phyloP scores from a whole-genome alignment of 2,113 vertebrate species.

The Ceratotherium simum region DNA sequence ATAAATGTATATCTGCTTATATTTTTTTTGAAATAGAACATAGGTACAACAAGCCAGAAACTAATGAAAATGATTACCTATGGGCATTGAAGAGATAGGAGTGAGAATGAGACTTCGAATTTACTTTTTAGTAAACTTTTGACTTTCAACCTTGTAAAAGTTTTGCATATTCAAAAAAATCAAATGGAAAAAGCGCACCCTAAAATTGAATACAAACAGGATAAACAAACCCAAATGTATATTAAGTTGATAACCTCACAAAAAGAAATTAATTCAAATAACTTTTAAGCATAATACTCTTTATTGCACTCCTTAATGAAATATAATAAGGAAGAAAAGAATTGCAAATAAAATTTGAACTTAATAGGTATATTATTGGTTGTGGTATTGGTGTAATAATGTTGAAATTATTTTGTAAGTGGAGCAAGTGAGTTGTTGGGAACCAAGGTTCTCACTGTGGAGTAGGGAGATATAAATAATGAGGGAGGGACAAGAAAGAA shows the following conservation, averaged over 20 bases:
- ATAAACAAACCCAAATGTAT: background rate
- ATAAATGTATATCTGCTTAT: conserved; percentile 1
- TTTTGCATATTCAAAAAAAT: conserved; percentile 32
- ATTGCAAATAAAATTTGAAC: conserved; percentile 37
- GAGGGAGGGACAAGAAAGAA: background rate
- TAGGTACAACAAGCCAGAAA: conserved; percentile 38
- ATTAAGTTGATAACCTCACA: conserved; percentile 11
- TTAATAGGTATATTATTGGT: background rate
- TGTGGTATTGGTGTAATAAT: background rate
- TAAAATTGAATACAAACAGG: conserved; percentile 21
- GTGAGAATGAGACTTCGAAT: background rate
- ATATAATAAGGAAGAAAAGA: background rate
- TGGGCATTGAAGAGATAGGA: background rate
- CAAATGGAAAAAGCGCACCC: background rate
- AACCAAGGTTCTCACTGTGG: background rate
- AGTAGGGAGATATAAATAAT: background rate
- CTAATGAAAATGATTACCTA: background rate
- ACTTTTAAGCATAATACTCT: conserved; percentile 22
- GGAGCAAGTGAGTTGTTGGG: background rate
- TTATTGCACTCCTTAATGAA: background rate
- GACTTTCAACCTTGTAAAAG: background rate
- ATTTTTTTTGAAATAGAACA: conserved; percentile 39
- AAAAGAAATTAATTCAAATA: conserved; percentile 33
- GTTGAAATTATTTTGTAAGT: conserved; percentile 17
- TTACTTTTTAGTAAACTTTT: conserved; percentile 27